Evolutionary conservation across 2,113 vertebrate species (phyloP).

Genomic region (Alces alces): DNA sequence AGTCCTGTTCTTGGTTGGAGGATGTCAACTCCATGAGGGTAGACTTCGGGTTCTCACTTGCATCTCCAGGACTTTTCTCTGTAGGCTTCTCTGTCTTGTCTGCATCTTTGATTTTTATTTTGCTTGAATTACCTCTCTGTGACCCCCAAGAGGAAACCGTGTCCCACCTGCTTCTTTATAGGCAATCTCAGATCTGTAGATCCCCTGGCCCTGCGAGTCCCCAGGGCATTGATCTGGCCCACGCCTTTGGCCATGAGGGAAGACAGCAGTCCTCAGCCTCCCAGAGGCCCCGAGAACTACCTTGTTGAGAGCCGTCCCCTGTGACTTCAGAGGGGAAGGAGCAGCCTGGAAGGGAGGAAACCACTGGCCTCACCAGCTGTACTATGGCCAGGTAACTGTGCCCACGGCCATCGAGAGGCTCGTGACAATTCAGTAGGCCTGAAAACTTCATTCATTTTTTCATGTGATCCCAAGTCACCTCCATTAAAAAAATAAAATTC

Average conservation of each 20-base stretch:
- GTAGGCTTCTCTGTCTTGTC: neutral
- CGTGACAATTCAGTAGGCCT: neutral
- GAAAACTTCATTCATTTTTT: neutral
- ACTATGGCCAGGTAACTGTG: rapidly evolving
- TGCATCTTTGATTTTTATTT: neutral
- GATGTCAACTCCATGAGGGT: neutral
- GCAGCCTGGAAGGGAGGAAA: rapidly evolving
- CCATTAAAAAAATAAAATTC: neutral
- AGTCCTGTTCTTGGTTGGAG: neutral
- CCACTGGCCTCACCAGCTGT: neutral
- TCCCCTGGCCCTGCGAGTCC: neutral
- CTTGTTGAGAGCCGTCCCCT: neutral
- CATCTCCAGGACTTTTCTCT: rapidly evolving
- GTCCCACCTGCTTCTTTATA: neutral
- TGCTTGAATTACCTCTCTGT: neutral
- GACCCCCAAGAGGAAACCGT: neutral
- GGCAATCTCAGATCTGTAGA: neutral
- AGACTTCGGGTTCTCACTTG: neutral
- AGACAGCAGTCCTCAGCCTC: neutral
- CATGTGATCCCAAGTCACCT: neutral
- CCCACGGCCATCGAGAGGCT: neutral
- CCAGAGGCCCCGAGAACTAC: neutral
- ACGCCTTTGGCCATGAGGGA: rapidly evolving
- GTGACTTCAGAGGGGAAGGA: neutral
- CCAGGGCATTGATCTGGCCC: rapidly evolving